These are phyloP conservation scores for Hydropotes inermis DNA, from an alignment of 2,113 vertebrate species.

Conservation along the genomic window DNA sequence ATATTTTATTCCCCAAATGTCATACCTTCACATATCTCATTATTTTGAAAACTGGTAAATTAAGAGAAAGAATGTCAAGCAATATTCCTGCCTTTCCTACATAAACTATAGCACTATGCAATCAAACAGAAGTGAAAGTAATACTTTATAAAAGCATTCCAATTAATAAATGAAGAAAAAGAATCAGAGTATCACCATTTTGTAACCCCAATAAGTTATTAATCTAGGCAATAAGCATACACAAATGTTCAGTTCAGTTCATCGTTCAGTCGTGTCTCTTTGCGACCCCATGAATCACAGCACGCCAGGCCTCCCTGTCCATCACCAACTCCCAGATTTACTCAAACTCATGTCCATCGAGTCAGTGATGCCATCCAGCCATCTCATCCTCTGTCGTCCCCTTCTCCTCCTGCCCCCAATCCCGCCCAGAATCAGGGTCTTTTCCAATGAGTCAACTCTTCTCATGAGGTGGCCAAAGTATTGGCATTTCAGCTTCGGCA, in stretches of 20 bases:
- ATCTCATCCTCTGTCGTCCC: no score
- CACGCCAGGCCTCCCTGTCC: no score
- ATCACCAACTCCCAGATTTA: no score
- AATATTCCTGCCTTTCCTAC: background rate
- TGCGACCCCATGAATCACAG: no score
- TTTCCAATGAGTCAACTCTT: no score
- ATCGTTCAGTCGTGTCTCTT: no score
- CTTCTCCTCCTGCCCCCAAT: no score
- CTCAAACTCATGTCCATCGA: no score
- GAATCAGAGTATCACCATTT: background rate
- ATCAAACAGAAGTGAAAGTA: background rate
- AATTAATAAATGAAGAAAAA: background rate
- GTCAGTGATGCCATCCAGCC: no score
- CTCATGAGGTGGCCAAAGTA: no score
- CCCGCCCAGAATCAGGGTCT: no score
- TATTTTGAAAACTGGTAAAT: background rate
- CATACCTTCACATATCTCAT: background rate
- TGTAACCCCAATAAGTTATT: background rate
- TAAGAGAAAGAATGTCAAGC: background rate
- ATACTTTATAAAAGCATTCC: background rate
- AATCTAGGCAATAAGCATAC: background rate
- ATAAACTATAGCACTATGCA: background rate
- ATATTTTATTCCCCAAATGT: background rate
- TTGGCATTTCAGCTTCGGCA: no score
- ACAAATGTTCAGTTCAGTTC: background rate